These are phyloP conservation scores for Leucozona laternaria DNA, from an alignment of 2,888 invertebrate genomes.

Conservation along the genomic window DNA sequence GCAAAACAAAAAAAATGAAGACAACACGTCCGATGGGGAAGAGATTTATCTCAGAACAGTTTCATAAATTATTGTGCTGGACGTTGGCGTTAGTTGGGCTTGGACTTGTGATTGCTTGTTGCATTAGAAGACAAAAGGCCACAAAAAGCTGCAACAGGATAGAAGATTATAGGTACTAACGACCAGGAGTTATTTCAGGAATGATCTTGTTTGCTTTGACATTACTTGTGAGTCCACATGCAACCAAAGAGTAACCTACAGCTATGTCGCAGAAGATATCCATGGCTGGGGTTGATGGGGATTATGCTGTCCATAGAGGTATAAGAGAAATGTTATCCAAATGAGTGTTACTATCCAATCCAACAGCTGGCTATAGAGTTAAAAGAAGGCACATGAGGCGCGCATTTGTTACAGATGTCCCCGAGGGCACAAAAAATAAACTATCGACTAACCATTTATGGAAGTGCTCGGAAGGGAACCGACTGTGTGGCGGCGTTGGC, in stretches of 20 bases:
- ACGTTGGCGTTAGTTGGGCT: not conserved
- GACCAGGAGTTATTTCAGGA: conserved; percentile 43
- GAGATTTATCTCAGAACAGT: conserved; percentile 63
- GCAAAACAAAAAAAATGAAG: conserved; percentile 16
- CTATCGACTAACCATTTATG: conserved; percentile 31
- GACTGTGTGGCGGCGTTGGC: not conserved
- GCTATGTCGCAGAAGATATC: conserved; percentile 28
- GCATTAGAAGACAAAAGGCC: conserved; percentile 59
- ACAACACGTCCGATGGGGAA: not conserved
- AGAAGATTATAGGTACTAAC: conserved; percentile 10
- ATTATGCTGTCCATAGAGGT: conserved; percentile 28
- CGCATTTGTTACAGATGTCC: conserved; percentile 53
- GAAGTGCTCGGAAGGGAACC: conserved; percentile 36
- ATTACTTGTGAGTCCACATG: conserved; percentile 31
- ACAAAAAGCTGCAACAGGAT: conserved; percentile 32
- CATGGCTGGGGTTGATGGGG: not conserved
- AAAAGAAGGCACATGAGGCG: conserved; percentile 9
- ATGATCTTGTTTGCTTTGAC: conserved; percentile 52
- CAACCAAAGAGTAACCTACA: conserved; percentile 26
- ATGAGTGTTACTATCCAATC: conserved; percentile 42
- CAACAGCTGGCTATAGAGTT: conserved; percentile 11
- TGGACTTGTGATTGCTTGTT: not conserved
- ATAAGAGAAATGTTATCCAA: conserved; percentile 46
- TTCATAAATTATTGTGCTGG: conserved; percentile 63
- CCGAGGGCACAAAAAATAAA: conserved; percentile 31